These are phyloP conservation scores for Agrotis puta DNA, from an alignment of 2,888 invertebrate genomes.

Conservation along the genomic window DNA sequence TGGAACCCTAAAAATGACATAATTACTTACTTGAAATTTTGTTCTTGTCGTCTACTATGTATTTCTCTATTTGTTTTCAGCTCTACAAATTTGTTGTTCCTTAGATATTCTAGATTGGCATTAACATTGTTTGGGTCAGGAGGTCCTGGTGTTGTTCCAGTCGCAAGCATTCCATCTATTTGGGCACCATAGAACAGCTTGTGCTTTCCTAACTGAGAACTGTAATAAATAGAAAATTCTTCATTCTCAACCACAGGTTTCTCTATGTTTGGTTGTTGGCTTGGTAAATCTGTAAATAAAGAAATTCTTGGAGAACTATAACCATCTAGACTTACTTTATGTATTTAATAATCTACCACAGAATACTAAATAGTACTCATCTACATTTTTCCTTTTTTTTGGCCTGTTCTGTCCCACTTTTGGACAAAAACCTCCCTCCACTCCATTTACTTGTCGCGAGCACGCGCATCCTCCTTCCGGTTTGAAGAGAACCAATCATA, in stretches of 20 bases:
- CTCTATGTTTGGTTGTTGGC: slow-evolving; percentile 59
- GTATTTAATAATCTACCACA: not conserved
- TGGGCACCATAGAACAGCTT: slow-evolving; percentile 73
- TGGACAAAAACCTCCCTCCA: no score
- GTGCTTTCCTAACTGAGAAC: slow-evolving; percentile 63
- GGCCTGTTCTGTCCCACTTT: no score
- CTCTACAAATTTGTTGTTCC: slow-evolving; percentile 66
- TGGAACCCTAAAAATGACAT: no score
- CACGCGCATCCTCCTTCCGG: no score
- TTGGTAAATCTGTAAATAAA: slow-evolving; percentile 66
- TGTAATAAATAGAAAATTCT: slow-evolving; percentile 71
- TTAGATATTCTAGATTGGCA: slow-evolving; percentile 66
- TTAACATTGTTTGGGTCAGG: slow-evolving; percentile 59
- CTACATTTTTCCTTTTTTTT: no score
- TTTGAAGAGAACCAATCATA: no score
- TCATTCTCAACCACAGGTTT: slow-evolving; percentile 74
- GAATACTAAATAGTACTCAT: no score
- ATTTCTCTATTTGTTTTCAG: slow-evolving; percentile 72
- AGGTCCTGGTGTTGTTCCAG: slow-evolving; percentile 29
- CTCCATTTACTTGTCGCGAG: no score
- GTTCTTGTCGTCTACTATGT: slow-evolving; percentile 63
- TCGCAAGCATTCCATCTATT: slow-evolving; percentile 72
- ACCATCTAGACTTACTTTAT: no score
- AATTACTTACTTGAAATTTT: slow-evolving; percentile 68
- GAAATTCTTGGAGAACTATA: not conserved